Conservation (phyloP, 2,113 vertebrate species). For the Gallinago jamesoni region DNA sequence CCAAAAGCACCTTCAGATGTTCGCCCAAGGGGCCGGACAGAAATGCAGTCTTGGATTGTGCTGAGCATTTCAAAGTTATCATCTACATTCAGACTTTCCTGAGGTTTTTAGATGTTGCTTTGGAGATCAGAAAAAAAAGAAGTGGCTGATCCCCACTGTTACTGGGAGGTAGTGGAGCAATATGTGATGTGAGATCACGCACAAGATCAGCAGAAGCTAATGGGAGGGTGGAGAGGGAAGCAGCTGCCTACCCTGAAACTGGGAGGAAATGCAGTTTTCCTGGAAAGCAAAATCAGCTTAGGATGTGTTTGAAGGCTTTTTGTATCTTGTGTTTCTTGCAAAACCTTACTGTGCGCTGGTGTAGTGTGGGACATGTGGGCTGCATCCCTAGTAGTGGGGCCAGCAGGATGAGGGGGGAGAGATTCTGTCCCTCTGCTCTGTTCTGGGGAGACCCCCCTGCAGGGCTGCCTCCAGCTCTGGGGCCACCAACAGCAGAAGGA, state of each 20-base stretch:
- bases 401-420: neutral
- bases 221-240: neutral
- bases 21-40: neutral
- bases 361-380: neutral
- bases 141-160: neutral
- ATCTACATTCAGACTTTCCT: neutral
- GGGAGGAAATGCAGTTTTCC: neutral
- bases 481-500: neutral
- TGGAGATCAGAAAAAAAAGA: neutral
- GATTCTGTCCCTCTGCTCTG: neutral
- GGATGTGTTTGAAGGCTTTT: neutral
- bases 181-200: neutral
- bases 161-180: neutral
- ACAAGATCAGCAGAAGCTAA: neutral
- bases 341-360: fast-evolving
- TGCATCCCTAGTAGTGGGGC: neutral
- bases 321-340: neutral
- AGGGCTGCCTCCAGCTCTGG: neutral
- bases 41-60: neutral
- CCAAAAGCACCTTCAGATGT: conserved; percentile 29
- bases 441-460: neutral
- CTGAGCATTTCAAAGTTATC: neutral
- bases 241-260: neutral
- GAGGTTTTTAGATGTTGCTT: neutral
- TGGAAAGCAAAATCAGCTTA: neutral